Base-by-base conservation (phyloP, 1,140 invertebrate genomes). In the Drosophila biarmipes region DNA sequence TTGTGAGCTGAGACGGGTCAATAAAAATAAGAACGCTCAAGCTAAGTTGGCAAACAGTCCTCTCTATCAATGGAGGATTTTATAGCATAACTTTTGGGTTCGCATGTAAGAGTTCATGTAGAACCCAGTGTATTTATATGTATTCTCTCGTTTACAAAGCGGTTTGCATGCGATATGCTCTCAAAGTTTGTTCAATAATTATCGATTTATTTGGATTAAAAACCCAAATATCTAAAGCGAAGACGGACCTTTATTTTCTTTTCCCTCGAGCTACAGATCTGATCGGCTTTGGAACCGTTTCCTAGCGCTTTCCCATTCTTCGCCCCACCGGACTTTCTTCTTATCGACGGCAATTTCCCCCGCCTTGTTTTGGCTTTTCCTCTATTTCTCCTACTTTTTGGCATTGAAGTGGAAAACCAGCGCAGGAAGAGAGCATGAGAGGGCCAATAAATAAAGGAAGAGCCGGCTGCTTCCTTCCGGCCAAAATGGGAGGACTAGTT, bases 361-460 rank as follows among this genome's bases (percentile, higher is more conserved):
- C 46, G 31, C 51, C 48, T 15, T 34, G 14, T 38, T 35, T 53
- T 53, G 14, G 14, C 21, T 31, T 15, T 38, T 29, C n/a, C 14
- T 3, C 31, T 14, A 1, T 31, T 34, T 42, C 24, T 46, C 54
- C n/a, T 45, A 24, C 15, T 45, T 31, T 31, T 37, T n/a, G 31
- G 24, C 46, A 49, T 49, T 31, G 27, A 31, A 31, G n/a, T 31
- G 6, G 46, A 31, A n/a, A 15, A 27, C 10, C 6, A n/a, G 43
- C 6, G 43, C 43, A 29, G 46, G 46, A 48, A 31, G 53, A 19
- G 31, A 45, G 55, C 31, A 38, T 57, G 38, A 40, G 52, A 48
- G 34, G 34, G 42, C 54, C 69, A 84, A 82, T 79, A 84, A 82
- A 80, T 82, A 80, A 84, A 72, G 69, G 63, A 64, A 67, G 74